Conservation (phyloP, 2,797 vertebrate genomes). For the Sebastolobus alascanus region DNA sequence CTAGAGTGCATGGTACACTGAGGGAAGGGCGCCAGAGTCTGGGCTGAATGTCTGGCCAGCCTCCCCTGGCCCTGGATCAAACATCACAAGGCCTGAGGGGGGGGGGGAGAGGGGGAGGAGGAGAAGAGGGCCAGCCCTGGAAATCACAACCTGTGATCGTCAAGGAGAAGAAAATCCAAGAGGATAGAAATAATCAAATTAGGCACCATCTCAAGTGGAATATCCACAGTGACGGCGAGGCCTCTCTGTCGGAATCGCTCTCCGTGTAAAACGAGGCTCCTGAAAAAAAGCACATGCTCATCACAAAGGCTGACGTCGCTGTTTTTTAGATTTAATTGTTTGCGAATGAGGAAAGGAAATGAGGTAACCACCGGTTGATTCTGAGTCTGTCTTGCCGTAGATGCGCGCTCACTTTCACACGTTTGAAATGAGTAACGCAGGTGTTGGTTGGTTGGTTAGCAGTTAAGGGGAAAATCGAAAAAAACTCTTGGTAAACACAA, state of each 20-base stretch:
- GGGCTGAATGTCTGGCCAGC: conserved; percentile 72
- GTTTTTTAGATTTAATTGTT: conserved; percentile 46
- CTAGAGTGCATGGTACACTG: conserved; percentile 71
- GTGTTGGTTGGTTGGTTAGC: conserved; percentile 20
- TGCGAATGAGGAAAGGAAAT: conserved; percentile 51
- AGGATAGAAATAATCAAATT: conserved; percentile 78
- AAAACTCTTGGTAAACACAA: conserved; percentile 52
- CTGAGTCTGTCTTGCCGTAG: not conserved
- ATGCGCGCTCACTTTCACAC: conserved; percentile 46
- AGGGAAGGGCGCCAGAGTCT: conserved; percentile 73
- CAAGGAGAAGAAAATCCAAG: conserved; percentile 67
- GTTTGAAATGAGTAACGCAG: conserved; percentile 39
- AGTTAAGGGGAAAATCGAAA: conserved; percentile 35
- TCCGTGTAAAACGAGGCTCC: not conserved
- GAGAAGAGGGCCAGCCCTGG: conserved; percentile 32
- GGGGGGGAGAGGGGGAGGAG: not conserved
- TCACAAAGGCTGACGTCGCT: conserved; percentile 20
- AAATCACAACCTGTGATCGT: conserved; percentile 77
- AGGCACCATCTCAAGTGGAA: conserved; percentile 56
- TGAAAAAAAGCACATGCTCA: not conserved
- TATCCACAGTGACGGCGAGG: conserved; percentile 49
- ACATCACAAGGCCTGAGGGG: conserved; percentile 67
- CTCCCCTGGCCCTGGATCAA: conserved; percentile 79
- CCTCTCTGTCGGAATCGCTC: conserved; percentile 31
- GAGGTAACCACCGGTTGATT: conserved; percentile 35